phyloP scores from a whole-genome alignment of 2,888 invertebrate species.

The Listrodromus nycthemerus region DNA sequence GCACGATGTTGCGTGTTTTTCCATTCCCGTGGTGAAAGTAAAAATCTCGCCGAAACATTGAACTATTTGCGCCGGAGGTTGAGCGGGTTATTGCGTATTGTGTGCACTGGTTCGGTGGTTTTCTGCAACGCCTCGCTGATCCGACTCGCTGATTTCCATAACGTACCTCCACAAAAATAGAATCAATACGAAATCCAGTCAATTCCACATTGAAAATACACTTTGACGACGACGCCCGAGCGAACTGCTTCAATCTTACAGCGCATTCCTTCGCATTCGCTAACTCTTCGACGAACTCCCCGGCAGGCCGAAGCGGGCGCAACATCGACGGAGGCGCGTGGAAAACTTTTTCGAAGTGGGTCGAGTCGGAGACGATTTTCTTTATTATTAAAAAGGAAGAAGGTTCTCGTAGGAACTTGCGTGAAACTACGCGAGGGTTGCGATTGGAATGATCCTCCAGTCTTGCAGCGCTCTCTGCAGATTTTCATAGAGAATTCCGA shows the following conservation, averaged over 20 bases:
- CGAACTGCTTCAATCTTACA: constrained; percentile 35
- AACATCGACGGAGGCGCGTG: background rate
- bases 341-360: background rate
- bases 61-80: too few species aligned
- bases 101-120: too few species aligned
- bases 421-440: too few species aligned
- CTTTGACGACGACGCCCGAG: constrained; percentile 23
- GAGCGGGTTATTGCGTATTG: too few species aligned
- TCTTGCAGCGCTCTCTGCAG: too few species aligned
- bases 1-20: background rate
- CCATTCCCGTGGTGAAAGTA: background rate
- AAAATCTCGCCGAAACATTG: background rate
- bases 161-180: too few species aligned
- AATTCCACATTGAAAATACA: constrained; percentile 23
- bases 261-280: background rate
- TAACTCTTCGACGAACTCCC: too few species aligned
- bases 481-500: background rate
- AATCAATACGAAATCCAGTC: background rate
- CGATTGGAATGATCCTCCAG: too few species aligned
- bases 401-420: background rate
- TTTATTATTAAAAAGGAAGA: background rate
- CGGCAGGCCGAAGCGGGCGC: background rate
- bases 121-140: too few species aligned
- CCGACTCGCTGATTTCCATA: too few species aligned
- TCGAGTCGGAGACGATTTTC: background rate